Percentiles rank a stretch among this genome's conserved stretches.
Conservation (phyloP, 2,113 vertebrate genomes). For the Lepidothrix coronata region DNA sequence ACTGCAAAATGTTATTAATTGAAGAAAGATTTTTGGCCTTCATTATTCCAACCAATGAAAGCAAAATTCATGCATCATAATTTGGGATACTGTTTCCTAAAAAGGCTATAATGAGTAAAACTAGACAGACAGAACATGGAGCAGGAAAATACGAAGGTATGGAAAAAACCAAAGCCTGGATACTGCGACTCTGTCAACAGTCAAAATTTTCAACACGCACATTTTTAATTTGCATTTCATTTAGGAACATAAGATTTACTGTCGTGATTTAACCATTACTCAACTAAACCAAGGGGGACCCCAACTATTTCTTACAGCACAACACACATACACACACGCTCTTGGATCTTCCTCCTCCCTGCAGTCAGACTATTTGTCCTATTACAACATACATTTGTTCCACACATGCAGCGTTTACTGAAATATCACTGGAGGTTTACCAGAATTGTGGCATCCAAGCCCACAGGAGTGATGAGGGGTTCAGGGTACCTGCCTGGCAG, state of each 20-base stretch:
- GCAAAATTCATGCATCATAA: not conserved
- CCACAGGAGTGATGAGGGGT: not conserved
- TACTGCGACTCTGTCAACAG: not conserved
- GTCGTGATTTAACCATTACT: not conserved
- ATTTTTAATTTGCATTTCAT: constrained; percentile 44
- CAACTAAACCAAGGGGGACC: not conserved
- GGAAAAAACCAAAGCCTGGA: not conserved
- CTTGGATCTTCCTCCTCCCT: not conserved
- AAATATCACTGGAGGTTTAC: not conserved
- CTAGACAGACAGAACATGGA: constrained; percentile 4
- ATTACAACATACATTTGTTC: not conserved
- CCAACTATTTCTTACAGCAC: not conserved
- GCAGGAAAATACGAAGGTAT: constrained; percentile 15
- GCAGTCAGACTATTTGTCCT: not conserved
- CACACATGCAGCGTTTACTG: not conserved
- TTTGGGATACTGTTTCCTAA: constrained; percentile 27
- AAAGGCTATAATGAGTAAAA: constrained; percentile 26
- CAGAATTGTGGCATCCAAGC: not conserved
- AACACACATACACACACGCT: not conserved
- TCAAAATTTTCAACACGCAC: constrained; percentile 18
- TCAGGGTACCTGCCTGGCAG: not conserved
- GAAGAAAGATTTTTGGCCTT: constrained; percentile 40
- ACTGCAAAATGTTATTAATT: constrained; percentile 28
- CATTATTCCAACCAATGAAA: not conserved
- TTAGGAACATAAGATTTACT: constrained; percentile 23